A percentile compares a stretch with the other conserved stretches of the same genome.
Evolutionary conservation across 2,888 invertebrate genomes (phyloP).

Genomic region (Ophonus ardosiacus): DNA sequence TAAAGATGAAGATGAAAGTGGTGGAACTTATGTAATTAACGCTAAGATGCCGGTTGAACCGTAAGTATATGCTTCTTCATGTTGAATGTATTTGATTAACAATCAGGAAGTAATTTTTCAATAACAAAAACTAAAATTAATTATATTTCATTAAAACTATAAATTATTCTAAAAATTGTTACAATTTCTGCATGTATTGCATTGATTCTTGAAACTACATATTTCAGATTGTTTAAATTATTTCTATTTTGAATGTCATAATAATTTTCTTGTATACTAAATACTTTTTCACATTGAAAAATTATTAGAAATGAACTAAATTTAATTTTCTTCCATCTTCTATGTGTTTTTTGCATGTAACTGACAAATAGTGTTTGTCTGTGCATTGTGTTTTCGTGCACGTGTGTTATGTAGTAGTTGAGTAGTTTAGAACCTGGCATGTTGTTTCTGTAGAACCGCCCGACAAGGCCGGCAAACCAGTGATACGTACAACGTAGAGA

Average conservation of each 20-base stretch:
- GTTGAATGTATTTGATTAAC: neutral
- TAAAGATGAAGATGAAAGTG: slow-evolving; percentile 80
- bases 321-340: neutral
- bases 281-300: neutral
- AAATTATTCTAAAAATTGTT: too few relatives aligned
- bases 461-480: slow-evolving; percentile 92
- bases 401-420: slow-evolving; percentile 70
- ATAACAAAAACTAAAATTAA: neutral
- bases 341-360: slow-evolving; percentile 49
- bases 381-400: slow-evolving; percentile 65
- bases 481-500: slow-evolving; percentile 94
- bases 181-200: too few relatives aligned
- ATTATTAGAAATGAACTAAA: neutral
- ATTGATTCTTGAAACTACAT: too few relatives aligned
- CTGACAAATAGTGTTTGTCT: slow-evolving; percentile 49
- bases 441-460: slow-evolving; percentile 80
- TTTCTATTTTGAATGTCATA: neutral
- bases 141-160: neutral
- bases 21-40: slow-evolving; percentile 89
- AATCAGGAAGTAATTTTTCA: neutral
- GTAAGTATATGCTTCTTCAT: slow-evolving; percentile 79
- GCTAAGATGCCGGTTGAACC: slow-evolving; percentile 90
- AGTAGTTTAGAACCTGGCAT: slow-evolving; percentile 72
- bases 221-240: too few relatives aligned
- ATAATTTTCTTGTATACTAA: neutral